phyloP scores from a whole-genome alignment of 2,888 invertebrate genomes.

The Antheraea yamamai region DNA sequence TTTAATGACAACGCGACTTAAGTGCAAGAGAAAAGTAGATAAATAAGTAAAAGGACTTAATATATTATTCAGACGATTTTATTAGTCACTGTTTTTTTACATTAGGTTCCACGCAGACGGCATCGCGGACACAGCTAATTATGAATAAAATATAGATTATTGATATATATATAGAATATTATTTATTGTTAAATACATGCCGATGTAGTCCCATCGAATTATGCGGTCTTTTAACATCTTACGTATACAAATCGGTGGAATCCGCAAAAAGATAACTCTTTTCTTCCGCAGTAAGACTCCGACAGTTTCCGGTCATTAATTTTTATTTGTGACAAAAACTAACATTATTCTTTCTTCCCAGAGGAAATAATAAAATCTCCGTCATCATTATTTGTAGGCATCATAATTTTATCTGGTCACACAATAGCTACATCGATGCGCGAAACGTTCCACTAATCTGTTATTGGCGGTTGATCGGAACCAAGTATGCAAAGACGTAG shows the following conservation, averaged over 20 bases:
- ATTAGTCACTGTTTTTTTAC: too few relatives aligned
- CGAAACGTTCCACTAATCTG: not conserved
- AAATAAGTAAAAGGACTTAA: too few relatives aligned
- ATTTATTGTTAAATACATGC: not conserved
- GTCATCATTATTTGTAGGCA: conserved; percentile 1
- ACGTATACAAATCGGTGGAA: not conserved
- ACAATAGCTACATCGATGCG: conserved; percentile 12
- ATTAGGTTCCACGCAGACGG: too few relatives aligned
- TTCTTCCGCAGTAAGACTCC: not conserved
- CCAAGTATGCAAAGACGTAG: not conserved
- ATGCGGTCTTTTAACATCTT: not conserved
- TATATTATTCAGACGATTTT: too few relatives aligned
- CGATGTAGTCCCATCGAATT: not conserved
- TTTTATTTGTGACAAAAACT: conserved; percentile 13
- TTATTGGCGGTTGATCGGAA: not conserved
- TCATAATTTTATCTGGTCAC: conserved; percentile 13
- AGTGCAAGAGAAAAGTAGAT: too few relatives aligned
- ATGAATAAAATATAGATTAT: too few relatives aligned
- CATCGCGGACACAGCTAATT: too few relatives aligned
- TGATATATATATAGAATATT: too few relatives aligned
- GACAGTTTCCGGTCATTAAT: conserved; percentile 3
- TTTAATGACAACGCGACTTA: too few relatives aligned
- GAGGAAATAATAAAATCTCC: conserved; percentile 13
- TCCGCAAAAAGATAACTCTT: not conserved
- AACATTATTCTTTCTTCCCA: conserved; percentile 9